Conservation (phyloP, 1,140 invertebrate species). For the Zelostemma sp. region DNA sequence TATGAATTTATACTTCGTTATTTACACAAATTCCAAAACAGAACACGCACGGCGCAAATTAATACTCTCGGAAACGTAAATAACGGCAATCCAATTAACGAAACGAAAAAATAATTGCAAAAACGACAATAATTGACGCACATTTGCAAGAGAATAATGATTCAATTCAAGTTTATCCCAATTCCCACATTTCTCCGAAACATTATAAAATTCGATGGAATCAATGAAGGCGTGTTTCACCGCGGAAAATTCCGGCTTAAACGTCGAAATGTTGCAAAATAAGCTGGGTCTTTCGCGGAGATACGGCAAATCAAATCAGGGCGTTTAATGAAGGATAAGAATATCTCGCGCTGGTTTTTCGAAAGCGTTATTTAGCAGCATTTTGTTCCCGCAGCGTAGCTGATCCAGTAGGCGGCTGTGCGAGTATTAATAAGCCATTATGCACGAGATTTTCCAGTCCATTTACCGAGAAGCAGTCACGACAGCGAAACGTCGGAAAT, state of each 20-base stretch:
- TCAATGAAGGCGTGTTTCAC: no score
- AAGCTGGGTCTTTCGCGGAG: slow-evolving; percentile 11
- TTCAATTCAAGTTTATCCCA: background rate
- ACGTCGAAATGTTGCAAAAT: background rate
- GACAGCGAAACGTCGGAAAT: slow-evolving; percentile 35
- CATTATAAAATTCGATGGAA: no score
- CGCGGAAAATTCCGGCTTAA: no score
- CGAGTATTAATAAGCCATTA: slow-evolving; percentile 58
- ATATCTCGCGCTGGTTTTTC: slow-evolving; percentile 30
- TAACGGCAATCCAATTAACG: no score
- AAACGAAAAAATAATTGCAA: background rate
- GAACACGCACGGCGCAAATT: no score
- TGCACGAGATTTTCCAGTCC: slow-evolving; percentile 54
- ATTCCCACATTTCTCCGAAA: background rate
- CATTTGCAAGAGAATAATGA: slow-evolving; percentile 1
- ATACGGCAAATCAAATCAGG: slow-evolving; percentile 28
- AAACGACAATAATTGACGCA: background rate
- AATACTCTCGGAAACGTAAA: no score
- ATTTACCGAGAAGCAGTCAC: slow-evolving; percentile 43
- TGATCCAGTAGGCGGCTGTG: slow-evolving; percentile 49
- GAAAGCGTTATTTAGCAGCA: slow-evolving; percentile 33
- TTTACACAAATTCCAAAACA: slow-evolving; percentile 4
- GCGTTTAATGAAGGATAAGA: slow-evolving; percentile 25
- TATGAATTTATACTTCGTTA: slow-evolving; percentile 30
- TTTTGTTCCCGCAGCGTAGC: slow-evolving; percentile 47